phyloP scores from a whole-genome alignment of 2,113 vertebrate species.

The Perca flavescens region DNA sequence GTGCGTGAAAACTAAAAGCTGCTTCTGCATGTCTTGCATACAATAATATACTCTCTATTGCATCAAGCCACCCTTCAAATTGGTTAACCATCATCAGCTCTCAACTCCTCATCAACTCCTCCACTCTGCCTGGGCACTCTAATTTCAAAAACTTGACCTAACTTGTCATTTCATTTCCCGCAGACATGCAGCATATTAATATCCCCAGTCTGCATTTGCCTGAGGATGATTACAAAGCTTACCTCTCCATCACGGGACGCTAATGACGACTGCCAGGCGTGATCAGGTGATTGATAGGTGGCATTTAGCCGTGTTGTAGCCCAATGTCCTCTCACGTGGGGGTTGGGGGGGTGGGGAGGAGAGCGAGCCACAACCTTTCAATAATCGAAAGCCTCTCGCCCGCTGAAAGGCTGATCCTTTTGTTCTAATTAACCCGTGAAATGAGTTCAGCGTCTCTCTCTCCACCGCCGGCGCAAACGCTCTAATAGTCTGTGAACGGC shows the following conservation, averaged over 20 bases:
- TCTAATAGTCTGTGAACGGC: constrained; percentile 76
- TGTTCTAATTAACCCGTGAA: constrained; percentile 86
- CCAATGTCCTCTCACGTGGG: constrained; percentile 48
- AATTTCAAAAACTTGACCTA: constrained; percentile 53
- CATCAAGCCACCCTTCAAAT: not conserved
- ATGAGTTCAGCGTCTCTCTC: constrained; percentile 80
- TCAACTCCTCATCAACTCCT: constrained; percentile 12
- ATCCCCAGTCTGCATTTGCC: constrained; percentile 59
- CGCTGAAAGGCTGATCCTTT: constrained; percentile 75
- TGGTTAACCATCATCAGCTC: not conserved
- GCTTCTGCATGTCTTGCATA: no score
- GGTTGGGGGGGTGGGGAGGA: constrained; percentile 25
- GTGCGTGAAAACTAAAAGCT: no score
- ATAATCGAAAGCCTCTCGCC: constrained; percentile 76
- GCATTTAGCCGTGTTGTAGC: constrained; percentile 74
- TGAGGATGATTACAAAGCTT: constrained; percentile 68
- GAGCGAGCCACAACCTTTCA: constrained; percentile 73
- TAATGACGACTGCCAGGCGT: constrained; percentile 60
- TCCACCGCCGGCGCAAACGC: constrained; percentile 55
- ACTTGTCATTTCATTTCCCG: constrained; percentile 43
- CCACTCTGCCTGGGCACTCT: not conserved
- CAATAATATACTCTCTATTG: not conserved
- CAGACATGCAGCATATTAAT: constrained; percentile 55
- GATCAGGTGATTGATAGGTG: constrained; percentile 79
- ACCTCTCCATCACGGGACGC: constrained; percentile 64